phyloP scores from a whole-genome alignment of 2,113 vertebrate species.

The Pseudopipra pipra region DNA sequence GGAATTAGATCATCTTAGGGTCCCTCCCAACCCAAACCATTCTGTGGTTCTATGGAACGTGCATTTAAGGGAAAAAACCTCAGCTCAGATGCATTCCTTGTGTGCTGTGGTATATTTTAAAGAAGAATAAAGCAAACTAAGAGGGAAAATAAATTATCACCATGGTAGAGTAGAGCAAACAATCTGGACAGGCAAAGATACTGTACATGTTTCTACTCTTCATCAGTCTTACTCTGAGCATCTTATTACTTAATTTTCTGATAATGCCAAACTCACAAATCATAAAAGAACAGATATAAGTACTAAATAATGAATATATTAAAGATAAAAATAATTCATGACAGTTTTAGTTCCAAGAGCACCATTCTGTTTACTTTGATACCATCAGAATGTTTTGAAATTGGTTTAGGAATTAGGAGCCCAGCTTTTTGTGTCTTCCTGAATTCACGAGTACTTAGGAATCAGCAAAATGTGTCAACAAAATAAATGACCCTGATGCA shows the following conservation, averaged over 20 bases:
- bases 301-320: neutral
- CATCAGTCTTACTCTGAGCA: neutral
- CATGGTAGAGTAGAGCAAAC: neutral
- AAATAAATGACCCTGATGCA: conserved; percentile 8
- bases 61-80: neutral
- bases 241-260: conserved; percentile 31
- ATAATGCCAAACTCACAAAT: neutral
- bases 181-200: neutral
- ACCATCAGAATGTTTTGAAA: conserved; percentile 25
- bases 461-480: conserved; percentile 5
- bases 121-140: neutral
- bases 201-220: neutral
- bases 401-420: conserved; percentile 7
- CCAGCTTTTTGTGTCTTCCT: neutral
- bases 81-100: neutral
- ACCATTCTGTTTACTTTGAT: neutral
- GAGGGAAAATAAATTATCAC: neutral
- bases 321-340: conserved; percentile 9
- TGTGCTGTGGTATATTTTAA: neutral
- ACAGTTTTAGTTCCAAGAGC: neutral
- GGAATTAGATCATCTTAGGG: neutral
- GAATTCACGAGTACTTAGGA: neutral
- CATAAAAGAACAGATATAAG: neutral
- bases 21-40: neutral
- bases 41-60: neutral